Base-by-base conservation (phyloP, 2,113 vertebrate genomes). In the Ceratotherium simum region DNA sequence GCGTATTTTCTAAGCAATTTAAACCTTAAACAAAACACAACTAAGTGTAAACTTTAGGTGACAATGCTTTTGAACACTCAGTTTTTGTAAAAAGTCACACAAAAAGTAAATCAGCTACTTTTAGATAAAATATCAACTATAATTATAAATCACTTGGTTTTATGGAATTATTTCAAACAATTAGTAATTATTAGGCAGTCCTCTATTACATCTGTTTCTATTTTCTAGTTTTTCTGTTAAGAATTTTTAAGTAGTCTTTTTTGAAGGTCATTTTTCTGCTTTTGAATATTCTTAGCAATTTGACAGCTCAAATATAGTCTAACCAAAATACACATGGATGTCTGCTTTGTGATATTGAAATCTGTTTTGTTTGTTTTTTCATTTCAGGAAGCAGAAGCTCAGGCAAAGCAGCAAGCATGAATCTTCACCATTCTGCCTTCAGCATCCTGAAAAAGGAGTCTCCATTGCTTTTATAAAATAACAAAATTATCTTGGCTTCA, bases 371-470 rank as follows among this genome's bases (percentile, higher is more conserved):
- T 89, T 97, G 48, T 98, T 31, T 96, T 98, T 96, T 98, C 6
- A 51, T 99, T 98, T 72, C 98, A 99, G 99, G 99, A 99, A 98
- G 99, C 99, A 31, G 98, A 99, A 98, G 99, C 99, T 3, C 98
- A 99, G 97, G 99, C 98, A 62, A 99, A 99, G 93, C 98, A 99
- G 97, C 98, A 99, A 98, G 98, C 96, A 0, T 99, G 98, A 99
- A 97, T 27, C 36, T 95, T 96, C 97, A 86, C 79, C 58, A 87
- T 70, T 93, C 97, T 97, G 95, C 97, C 98, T 98, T 98, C 98
- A 97, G 67, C 46, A 64, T 98, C 97, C 91, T 98, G 93, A 97
- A 98, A 98, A 98, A 97, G 96, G 98, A 99, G 95, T 97, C 95
- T 98, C 96, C 97, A 97, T 97, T 98, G 98, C 98, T 98, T 99